Evolutionary conservation across 2,888 invertebrate genomes (phyloP).

Genomic region (Volucella zonaria): DNA sequence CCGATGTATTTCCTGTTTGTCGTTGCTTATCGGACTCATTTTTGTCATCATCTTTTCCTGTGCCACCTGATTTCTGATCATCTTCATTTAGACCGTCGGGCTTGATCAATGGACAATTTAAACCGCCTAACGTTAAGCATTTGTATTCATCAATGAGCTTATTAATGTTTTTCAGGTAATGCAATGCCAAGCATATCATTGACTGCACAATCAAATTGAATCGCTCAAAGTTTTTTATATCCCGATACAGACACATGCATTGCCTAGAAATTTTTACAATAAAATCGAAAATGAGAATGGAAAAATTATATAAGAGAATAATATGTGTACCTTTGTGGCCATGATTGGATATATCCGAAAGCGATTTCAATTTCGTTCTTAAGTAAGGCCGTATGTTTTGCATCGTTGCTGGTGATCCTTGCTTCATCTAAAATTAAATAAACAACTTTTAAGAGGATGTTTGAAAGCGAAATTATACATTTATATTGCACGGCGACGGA

Average conservation of each 20-base stretch:
- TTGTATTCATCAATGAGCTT: slow-evolving; percentile 84
- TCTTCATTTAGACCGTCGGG: slow-evolving; percentile 37
- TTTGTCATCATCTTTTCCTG: slow-evolving; percentile 45
- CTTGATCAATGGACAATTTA: slow-evolving; percentile 50
- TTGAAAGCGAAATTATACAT: no score
- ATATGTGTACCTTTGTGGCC: slow-evolving; percentile 90
- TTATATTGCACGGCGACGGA: no score
- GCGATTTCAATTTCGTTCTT: slow-evolving; percentile 92
- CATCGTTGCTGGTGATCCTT: slow-evolving; percentile 89
- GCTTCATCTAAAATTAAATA: slow-evolving; percentile 86
- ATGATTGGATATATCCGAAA: slow-evolving; percentile 92
- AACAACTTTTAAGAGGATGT: no score
- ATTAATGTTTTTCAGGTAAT: slow-evolving; percentile 90
- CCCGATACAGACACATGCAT: slow-evolving; percentile 97
- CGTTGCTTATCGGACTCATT: slow-evolving; percentile 57
- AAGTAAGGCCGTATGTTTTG: slow-evolving; percentile 88
- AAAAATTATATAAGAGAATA: slow-evolving; percentile 32
- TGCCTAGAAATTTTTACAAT: slow-evolving; percentile 85
- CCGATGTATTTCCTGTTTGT: slow-evolving; percentile 30
- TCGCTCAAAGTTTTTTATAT: slow-evolving; percentile 95
- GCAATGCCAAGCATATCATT: slow-evolving; percentile 91
- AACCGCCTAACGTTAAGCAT: slow-evolving; percentile 78
- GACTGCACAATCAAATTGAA: slow-evolving; percentile 95
- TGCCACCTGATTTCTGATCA: slow-evolving; percentile 76
- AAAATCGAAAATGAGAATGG: slow-evolving; percentile 8